These are phyloP conservation scores for Chrosomus eos DNA, from an alignment of 2,797 vertebrate species.

Conservation along the genomic window DNA sequence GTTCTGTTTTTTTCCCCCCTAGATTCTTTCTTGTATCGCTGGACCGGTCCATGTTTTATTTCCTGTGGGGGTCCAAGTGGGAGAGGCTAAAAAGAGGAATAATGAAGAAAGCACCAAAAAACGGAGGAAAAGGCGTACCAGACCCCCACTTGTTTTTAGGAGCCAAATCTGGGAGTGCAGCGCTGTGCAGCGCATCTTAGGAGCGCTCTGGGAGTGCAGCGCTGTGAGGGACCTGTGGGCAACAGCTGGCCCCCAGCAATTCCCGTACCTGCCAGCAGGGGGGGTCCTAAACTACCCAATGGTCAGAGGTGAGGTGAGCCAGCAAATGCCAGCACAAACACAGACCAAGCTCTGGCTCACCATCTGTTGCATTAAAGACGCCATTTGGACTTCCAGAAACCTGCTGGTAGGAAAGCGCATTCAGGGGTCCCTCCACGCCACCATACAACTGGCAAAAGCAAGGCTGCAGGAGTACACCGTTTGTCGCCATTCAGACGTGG, in stretches of 20 bases:
- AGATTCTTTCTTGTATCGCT: background rate
- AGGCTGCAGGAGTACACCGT: background rate
- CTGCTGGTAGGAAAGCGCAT: background rate
- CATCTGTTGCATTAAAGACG: background rate
- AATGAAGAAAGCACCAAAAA: constrained; percentile 3
- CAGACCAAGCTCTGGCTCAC: background rate
- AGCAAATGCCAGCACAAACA: background rate
- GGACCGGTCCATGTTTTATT: constrained; percentile 12
- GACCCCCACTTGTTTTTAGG: constrained; percentile 45
- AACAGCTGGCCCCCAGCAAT: background rate
- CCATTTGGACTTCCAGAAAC: constrained; percentile 1
- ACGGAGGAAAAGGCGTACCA: constrained; percentile 45
- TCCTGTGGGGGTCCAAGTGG: constrained; percentile 9
- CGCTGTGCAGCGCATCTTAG: too few species aligned
- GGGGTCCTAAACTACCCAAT: background rate
- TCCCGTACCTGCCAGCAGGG: background rate
- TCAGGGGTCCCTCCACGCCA: background rate
- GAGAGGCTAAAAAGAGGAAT: constrained; percentile 6
- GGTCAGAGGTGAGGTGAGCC: background rate
- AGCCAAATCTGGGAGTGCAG: too few species aligned
- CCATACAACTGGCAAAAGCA: background rate
- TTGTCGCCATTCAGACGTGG: background rate
- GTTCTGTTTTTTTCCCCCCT: constrained; percentile 39
- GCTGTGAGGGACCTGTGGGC: background rate
- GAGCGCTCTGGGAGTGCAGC: too few species aligned